These are phyloP conservation scores for Scelioninae gen. 1 DNA, from an alignment of 2,888 invertebrate species.

Conservation along the genomic window DNA sequence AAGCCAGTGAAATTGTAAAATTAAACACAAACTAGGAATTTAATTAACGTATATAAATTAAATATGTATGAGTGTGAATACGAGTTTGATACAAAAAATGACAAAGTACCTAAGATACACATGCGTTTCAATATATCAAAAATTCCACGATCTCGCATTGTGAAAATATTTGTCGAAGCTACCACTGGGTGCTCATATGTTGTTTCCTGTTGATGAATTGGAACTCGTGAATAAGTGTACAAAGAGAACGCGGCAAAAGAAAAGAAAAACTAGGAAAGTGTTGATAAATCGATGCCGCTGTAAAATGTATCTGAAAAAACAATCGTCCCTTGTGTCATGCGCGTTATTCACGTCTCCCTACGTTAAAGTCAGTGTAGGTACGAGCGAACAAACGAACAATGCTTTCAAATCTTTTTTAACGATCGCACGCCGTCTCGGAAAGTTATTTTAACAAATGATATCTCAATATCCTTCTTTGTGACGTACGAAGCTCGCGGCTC, in stretches of 20 bases:
- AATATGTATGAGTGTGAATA: too few species aligned
- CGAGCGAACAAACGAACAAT: constrained; percentile 46
- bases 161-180: constrained; percentile 35
- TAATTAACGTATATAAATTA: too few species aligned
- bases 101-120: too few species aligned
- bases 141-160: background rate
- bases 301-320: constrained; percentile 62
- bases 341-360: constrained; percentile 48
- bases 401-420: constrained; percentile 55
- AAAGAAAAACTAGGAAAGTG: constrained; percentile 49
- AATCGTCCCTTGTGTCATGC: constrained; percentile 53
- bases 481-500: constrained; percentile 72
- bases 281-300: constrained; percentile 65
- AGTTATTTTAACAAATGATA: constrained; percentile 68
- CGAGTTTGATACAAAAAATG: too few species aligned
- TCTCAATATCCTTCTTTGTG: constrained; percentile 65
- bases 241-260: constrained; percentile 42
- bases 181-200: constrained; percentile 16
- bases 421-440: constrained; percentile 53
- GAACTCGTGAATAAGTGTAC: constrained; percentile 56
- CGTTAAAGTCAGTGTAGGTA: constrained; percentile 30
- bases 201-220: constrained; percentile 61
- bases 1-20: too few species aligned
- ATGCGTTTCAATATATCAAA: constrained; percentile 31
- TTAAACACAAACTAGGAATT: too few species aligned